These are phyloP conservation scores for Scotopteryx bipunctaria DNA, from an alignment of 2,888 invertebrate species.

Conservation along the genomic window DNA sequence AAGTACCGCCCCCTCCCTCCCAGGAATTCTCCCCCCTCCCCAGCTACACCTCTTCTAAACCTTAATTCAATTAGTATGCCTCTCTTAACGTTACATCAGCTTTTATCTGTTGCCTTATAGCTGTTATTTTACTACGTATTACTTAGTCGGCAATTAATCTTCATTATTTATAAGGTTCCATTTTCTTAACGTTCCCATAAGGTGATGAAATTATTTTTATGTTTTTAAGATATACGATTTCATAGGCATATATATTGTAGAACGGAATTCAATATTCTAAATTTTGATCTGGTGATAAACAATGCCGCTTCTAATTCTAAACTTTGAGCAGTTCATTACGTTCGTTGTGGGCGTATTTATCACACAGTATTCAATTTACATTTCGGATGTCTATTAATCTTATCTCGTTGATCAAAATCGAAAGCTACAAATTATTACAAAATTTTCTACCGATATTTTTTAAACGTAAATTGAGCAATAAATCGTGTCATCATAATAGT, in stretches of 20 bases:
- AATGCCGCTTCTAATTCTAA: conserved; percentile 6
- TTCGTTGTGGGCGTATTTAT: conserved; percentile 45
- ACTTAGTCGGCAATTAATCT: conserved; percentile 13
- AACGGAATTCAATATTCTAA: conserved; percentile 8
- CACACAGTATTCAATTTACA: conserved; percentile 47
- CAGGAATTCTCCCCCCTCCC: conserved; percentile 51
- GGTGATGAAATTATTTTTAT: conserved; percentile 5
- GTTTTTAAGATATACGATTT: neutral
- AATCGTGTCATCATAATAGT: conserved; percentile 1
- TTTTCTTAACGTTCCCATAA: conserved; percentile 6
- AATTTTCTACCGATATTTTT: neutral
- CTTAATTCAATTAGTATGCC: conserved; percentile 40
- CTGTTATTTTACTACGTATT: conserved; percentile 7
- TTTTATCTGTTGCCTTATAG: conserved; percentile 25
- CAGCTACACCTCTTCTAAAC: conserved; percentile 51
- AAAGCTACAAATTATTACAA: conserved; percentile 13
- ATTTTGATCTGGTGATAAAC: conserved; percentile 9
- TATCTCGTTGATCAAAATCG: conserved; percentile 32
- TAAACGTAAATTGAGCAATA: conserved; percentile 7
- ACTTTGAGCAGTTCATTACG: conserved; percentile 9
- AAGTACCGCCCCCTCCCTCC: conserved; percentile 50
- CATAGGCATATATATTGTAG: conserved; percentile 1
- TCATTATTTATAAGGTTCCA: conserved; percentile 7
- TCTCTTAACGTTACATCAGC: conserved; percentile 31
- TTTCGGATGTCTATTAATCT: conserved; percentile 28